Evolutionary conservation across 2,888 invertebrate genomes (phyloP), one percentile per base, ranked within the genome.

Genomic region (Apodemia hepburni): DNA sequence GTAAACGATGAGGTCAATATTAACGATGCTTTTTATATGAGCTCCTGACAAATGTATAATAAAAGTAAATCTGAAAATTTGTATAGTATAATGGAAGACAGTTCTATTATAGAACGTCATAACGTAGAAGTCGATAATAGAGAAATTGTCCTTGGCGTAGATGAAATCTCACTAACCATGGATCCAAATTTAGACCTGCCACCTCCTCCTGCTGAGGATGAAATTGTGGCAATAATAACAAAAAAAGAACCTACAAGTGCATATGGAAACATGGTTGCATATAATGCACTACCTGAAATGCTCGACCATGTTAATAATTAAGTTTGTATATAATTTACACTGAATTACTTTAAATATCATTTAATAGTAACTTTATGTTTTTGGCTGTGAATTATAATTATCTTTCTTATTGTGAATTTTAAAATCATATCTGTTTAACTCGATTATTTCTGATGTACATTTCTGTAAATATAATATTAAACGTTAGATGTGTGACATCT

Each of bases 31-130:
- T 95, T 94, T 79, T 94, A 94, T 66, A 91, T 95, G 89, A 93
- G 93, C 69, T 95, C 95, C 93, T 95, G 95, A 95, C 95, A 95
- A 92, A 95, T 95, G 93, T 94, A 89, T 76, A 87, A 84, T 68
- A 88, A 90, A 68, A 89, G 86, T 69, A 92, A 92, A 75, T 85
- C 90, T 59, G 91, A 92, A 71, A 93, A 92, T 75, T 86, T 94
- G 79, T 94, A 94, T 69, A 92, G 92, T 76, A 92, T 92, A 65
- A 92, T 92, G 92, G 92, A 92, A 71, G 92, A 92, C 75, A 88
- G 77, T 78, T 82, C 87, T 64, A 75, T 79, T 61, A 75, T 79
- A 74, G 90, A 91, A 65, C 85, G 90, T 75, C 86, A 77, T 77
- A 86, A 88, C 73, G 82, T 87, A 67, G 91, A 91, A 77, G 83